phyloP scores from a whole-genome alignment of 1,140 invertebrate species.

The Drosophila sproati region DNA sequence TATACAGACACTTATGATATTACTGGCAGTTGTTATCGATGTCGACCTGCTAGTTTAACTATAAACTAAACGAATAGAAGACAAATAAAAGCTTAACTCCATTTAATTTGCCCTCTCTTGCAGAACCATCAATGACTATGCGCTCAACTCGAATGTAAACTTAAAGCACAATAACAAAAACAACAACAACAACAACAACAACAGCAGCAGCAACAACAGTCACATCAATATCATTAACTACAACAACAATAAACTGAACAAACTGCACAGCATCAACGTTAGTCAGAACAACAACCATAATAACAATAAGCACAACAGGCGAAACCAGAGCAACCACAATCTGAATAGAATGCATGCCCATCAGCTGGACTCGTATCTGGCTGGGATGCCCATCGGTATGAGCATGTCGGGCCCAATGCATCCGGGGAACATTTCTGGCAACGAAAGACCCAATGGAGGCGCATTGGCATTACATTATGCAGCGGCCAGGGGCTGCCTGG shows the following conservation, averaged over 20 bases:
- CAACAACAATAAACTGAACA: constrained; percentile 40
- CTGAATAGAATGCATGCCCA: constrained; percentile 73
- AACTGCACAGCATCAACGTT: constrained; percentile 19
- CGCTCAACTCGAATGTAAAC: constrained; percentile 63
- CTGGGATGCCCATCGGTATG: constrained; percentile 52
- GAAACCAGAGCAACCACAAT: constrained; percentile 34
- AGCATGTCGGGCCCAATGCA: constrained; percentile 58
- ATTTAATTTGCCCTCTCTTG: constrained; percentile 10
- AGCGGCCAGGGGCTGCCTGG: constrained; percentile 92
- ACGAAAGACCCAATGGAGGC: constrained; percentile 83
- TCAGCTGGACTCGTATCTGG: constrained; percentile 72
- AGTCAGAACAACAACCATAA: constrained; percentile 22
- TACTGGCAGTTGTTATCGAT: no score
- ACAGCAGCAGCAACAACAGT: background rate
- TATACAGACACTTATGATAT: no score
- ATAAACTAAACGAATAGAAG: no score
- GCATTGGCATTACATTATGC: constrained; percentile 93
- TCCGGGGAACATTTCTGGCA: constrained; percentile 77
- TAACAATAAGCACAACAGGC: constrained; percentile 34
- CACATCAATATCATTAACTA: background rate
- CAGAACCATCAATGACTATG: constrained; percentile 75
- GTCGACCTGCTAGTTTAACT: no score
- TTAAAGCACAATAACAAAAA: constrained; percentile 42
- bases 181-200: constrained; percentile 27
- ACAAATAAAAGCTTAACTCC: no score